Percentiles rank a stretch among this genome's conserved stretches.
These are phyloP conservation scores for Holocentrus rufus DNA, from an alignment of 2,797 vertebrate genomes.

Conservation along the genomic window DNA sequence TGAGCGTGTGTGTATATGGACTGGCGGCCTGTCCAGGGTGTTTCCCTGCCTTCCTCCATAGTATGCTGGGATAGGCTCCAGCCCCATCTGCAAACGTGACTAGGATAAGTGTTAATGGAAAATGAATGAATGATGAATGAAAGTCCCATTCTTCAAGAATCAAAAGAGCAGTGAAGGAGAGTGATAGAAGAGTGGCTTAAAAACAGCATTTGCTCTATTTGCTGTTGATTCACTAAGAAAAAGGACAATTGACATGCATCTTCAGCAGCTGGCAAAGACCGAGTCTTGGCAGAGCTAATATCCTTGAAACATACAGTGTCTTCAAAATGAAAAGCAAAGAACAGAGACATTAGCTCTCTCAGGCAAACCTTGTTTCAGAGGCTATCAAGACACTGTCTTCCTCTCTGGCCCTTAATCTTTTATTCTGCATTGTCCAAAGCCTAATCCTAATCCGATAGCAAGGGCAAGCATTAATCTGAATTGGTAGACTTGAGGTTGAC, in stretches of 20 bases:
- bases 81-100: too few relatives aligned
- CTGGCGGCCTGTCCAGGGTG: too few relatives aligned
- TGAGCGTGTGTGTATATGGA: too few relatives aligned
- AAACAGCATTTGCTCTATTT: background rate
- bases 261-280: background rate
- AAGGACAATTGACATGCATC: background rate
- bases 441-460: conserved; percentile 77
- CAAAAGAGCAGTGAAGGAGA: too few relatives aligned
- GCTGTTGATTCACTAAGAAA: conserved; percentile 4
- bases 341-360: conserved; percentile 6
- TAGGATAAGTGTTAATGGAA: too few relatives aligned
- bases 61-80: too few relatives aligned
- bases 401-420: conserved; percentile 62
- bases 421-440: conserved; percentile 66
- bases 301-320: background rate
- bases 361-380: conserved; percentile 38
- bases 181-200: background rate
- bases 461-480: conserved; percentile 75
- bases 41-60: too few relatives aligned
- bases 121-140: too few relatives aligned
- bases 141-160: background rate
- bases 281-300: background rate
- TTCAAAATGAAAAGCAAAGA: conserved; percentile 1
- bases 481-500: conserved; percentile 65
- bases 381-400: conserved; percentile 62